Conservation (phyloP, 2,113 vertebrate genomes). For the Synchiropus splendidus region DNA sequence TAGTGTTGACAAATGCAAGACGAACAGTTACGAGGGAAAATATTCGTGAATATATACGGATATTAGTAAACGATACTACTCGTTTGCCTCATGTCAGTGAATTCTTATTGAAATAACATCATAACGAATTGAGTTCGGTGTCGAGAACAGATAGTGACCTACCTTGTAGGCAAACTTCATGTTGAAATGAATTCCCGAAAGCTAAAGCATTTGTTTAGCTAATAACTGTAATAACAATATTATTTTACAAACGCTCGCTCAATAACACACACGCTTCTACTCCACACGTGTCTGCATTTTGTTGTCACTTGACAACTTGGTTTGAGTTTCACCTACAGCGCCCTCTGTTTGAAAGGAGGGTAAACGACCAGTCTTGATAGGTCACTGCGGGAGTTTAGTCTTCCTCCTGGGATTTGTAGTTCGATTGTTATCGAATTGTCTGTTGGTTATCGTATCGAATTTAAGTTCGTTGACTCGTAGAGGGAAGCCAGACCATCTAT, state of each 20-base stretch:
- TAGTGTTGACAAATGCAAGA: too few relatives aligned
- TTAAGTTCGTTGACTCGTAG: too few relatives aligned
- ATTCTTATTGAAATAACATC: too few relatives aligned
- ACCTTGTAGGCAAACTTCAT: slow-evolving; percentile 74
- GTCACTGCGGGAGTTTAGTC: too few relatives aligned
- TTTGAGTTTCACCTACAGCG: slow-evolving; percentile 6
- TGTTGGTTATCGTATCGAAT: too few relatives aligned
- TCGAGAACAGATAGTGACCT: slow-evolving; percentile 14
- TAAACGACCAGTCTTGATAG: background rate
- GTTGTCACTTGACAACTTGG: slow-evolving; percentile 43
- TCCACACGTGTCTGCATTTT: slow-evolving; percentile 35
- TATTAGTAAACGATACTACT: too few relatives aligned
- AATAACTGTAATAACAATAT: background rate
- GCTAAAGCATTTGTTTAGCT: background rate
- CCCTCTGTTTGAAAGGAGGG: slow-evolving; percentile 24
- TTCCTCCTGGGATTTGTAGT: too few relatives aligned
- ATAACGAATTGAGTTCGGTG: slow-evolving; percentile 1
- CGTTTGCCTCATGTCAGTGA: too few relatives aligned
- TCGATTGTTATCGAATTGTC: too few relatives aligned
- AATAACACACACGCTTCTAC: slow-evolving; percentile 12
- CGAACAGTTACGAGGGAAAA: too few relatives aligned
- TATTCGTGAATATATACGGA: accelerated
- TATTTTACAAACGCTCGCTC: background rate
- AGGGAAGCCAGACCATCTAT: too few relatives aligned
- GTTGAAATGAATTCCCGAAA: slow-evolving; percentile 2